Evolutionary conservation across 2,113 vertebrate genomes (phyloP).

Genomic region (Sus scrofa): DNA sequence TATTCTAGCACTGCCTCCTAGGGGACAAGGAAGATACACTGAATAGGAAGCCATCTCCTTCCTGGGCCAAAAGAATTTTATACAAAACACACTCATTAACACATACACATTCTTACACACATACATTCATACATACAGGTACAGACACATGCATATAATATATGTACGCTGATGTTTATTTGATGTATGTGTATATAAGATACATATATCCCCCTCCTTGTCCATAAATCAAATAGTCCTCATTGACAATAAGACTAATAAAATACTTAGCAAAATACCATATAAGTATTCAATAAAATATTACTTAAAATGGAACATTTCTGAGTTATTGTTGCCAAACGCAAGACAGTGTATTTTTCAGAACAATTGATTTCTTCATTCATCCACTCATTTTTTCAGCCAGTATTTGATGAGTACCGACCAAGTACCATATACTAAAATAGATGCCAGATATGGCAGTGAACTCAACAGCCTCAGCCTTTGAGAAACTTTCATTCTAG

Average conservation of each 20-base stretch:
- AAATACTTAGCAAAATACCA: slow-evolving; percentile 14
- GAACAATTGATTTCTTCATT: not conserved
- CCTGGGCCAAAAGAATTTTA: not conserved
- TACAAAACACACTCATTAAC: not conserved
- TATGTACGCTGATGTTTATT: not conserved
- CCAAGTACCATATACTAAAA: not conserved
- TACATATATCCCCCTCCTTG: not conserved
- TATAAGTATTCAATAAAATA: slow-evolving; percentile 12
- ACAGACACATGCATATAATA: not conserved
- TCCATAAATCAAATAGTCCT: not conserved
- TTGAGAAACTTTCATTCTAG: not conserved
- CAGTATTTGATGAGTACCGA: not conserved
- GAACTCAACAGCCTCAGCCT: not conserved
- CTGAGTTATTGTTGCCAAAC: not conserved
- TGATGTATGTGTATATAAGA: not conserved
- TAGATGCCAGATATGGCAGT: not conserved
- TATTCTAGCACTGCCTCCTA: not conserved
- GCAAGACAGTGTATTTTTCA: not conserved
- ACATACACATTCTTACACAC: not conserved
- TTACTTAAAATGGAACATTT: slow-evolving; percentile 6
- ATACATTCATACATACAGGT: not conserved
- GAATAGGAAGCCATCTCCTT: not conserved
- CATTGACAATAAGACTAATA: not conserved
- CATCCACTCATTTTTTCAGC: not conserved
- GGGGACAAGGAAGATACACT: not conserved